Evolutionary conservation across 2,888 invertebrate genomes (phyloP), one percentile per base, ranked within the genome.

Genomic region (Meteorus colon): DNA sequence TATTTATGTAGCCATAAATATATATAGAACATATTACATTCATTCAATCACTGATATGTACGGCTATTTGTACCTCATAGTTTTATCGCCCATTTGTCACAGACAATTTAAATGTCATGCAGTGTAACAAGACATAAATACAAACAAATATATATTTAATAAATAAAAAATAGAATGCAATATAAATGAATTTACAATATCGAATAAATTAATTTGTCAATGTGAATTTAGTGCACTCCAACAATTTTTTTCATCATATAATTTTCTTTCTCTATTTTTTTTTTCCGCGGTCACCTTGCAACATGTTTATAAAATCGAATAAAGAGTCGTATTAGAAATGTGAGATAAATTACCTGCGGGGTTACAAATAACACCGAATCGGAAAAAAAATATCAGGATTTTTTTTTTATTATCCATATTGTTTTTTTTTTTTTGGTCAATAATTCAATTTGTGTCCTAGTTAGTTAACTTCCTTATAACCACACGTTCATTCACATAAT

Each of bases 71-170:
- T 55, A 55, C 55, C 55, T 55, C n/a, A 55, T 55, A 55, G 8
- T 29, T n/a, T 68, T 48, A 68, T 68, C 68, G n/a, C 51, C 51
- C 29, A 68, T 68, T 51, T 68, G 51, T n/a, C 45, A 68, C 48
- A 48, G 31, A 68, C 29, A 48, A 48, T 48, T 48, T 68, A 68
- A 68, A 48, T 68, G 48, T 48, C 68, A 68, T 48, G n/a, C 51
- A 27, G 27, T 29, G 10, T 51, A 68, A 41, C 45, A 24, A n/a
- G 41, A 24, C 24, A 24, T 24, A 24, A 37, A 66, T 8, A 67
- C 37, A 67, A 48, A 41, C 12, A 41, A 45, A 48, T 27, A 67
- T 45, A 48, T 48, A 48, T 48, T 48, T 24, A 10, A 55, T n/a
- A 8, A 6, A 19, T 5, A 55, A 19, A 55, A 19, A 55, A 55